Conservation (phyloP, 1,140 invertebrate species). For the Holotrichia oblita region DNA sequence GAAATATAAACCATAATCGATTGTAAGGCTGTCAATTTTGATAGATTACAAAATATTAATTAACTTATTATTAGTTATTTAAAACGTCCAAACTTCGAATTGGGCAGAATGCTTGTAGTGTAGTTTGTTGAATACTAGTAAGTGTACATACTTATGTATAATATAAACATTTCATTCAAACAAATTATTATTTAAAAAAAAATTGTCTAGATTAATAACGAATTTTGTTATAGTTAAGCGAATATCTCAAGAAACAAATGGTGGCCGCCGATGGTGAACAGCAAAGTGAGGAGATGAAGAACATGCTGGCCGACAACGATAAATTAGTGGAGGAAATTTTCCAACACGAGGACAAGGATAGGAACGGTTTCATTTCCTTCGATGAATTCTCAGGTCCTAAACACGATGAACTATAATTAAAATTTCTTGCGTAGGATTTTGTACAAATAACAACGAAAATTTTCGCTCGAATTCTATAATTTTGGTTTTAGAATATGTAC, state of each 20-base stretch:
- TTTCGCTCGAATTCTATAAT: background rate
- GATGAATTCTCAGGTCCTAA: constrained; percentile 97
- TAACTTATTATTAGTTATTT: too few species aligned
- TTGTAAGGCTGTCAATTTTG: too few species aligned
- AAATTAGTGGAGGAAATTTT: constrained; percentile 96
- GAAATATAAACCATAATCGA: too few species aligned
- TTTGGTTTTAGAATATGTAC: background rate
- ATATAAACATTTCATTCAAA: too few species aligned
- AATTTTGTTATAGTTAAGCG: constrained; percentile 76
- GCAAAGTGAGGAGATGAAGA: constrained; percentile 80
- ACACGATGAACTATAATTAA: constrained; percentile 78
- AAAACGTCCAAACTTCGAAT: too few species aligned
- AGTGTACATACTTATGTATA: too few species aligned
- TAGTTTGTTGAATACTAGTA: too few species aligned
- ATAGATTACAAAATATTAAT: too few species aligned
- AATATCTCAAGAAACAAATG: constrained; percentile 92
- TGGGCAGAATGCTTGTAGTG: too few species aligned
- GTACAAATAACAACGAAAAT: background rate
- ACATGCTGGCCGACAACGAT: constrained; percentile 89
- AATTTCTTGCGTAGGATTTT: too few species aligned
- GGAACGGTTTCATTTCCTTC: constrained; percentile 94
- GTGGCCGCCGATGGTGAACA: constrained; percentile 76
- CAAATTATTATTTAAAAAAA: too few species aligned
- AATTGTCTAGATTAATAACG: too few species aligned
- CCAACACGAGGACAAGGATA: constrained; percentile 95